Evolutionary conservation across 1,140 invertebrate species (phyloP).

Genomic region (Cydia amplana): DNA sequence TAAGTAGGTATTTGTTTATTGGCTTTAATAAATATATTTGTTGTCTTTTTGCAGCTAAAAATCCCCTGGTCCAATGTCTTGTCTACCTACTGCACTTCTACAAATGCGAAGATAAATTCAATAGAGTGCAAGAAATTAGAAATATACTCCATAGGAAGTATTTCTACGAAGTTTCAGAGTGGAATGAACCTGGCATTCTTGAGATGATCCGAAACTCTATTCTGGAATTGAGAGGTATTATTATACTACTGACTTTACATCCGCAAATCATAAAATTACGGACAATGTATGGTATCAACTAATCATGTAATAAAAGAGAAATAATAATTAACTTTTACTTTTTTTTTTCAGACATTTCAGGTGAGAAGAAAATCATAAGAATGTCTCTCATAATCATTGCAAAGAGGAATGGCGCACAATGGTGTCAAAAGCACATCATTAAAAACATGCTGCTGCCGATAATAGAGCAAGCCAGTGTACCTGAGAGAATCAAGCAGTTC

Average conservation of each 20-base stretch:
- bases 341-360: conserved; percentile 56
- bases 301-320: no score
- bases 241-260: neutral
- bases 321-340: neutral
- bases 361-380: conserved; percentile 63
- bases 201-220: conserved; percentile 64
- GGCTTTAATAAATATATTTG: neutral
- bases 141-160: conserved; percentile 64
- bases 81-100: conserved; percentile 73
- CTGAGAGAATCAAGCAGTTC: conserved; percentile 51
- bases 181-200: conserved; percentile 71
- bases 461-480: conserved; percentile 53
- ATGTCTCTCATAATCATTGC: conserved; percentile 66
- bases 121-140: conserved; percentile 64
- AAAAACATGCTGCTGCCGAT: conserved; percentile 64
- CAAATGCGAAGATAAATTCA: conserved; percentile 66
- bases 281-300: no score
- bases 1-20: neutral
- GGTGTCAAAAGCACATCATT: conserved; percentile 73
- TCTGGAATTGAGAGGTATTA: conserved; percentile 55
- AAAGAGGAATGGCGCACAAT: conserved; percentile 66
- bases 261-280: neutral
- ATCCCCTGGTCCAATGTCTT: conserved; percentile 65
- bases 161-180: conserved; percentile 65
- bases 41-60: conserved; percentile 64